A percentile compares a stretch with the other conserved stretches of the same genome.
Evolutionary conservation across 2,113 vertebrate genomes (phyloP).

Genomic region (Clarias magur): DNA sequence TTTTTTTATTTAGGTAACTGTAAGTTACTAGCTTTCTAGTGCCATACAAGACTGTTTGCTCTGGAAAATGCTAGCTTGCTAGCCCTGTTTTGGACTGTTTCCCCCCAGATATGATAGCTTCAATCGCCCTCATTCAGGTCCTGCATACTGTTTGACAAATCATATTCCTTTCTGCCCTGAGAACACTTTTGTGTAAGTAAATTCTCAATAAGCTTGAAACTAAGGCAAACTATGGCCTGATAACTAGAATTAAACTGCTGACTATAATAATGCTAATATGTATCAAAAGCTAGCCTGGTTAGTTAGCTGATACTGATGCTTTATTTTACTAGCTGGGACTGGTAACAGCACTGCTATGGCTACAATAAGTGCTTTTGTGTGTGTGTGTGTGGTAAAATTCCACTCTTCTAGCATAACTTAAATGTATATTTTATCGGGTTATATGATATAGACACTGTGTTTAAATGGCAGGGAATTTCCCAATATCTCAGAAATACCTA

Average conservation of each 20-base stretch:
- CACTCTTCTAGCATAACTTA: not conserved
- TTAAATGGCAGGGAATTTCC: not conserved
- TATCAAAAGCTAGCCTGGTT: not conserved
- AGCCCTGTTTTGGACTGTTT: no score
- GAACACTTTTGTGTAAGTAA: no score
- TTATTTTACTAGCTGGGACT: not conserved
- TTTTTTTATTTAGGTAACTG: no score
- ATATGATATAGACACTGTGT: not conserved
- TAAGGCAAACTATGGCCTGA: not conserved
- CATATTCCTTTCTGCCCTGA: not conserved
- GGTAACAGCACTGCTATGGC: not conserved
- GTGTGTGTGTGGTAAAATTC: no score
- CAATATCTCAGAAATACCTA: not conserved
- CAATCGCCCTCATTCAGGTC: no score
- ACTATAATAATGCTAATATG: not conserved
- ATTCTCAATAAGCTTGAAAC: no score
- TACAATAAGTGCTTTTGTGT: not conserved
- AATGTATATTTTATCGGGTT: not conserved
- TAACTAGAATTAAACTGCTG: not conserved
- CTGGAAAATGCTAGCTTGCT: no score
- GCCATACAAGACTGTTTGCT: no score
- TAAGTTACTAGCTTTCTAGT: no score
- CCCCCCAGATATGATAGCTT: no score
- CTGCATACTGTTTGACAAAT: no score
- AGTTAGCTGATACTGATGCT: not conserved